Conservation (phyloP, 2,113 vertebrate species). For the Guaruba guarouba region DNA sequence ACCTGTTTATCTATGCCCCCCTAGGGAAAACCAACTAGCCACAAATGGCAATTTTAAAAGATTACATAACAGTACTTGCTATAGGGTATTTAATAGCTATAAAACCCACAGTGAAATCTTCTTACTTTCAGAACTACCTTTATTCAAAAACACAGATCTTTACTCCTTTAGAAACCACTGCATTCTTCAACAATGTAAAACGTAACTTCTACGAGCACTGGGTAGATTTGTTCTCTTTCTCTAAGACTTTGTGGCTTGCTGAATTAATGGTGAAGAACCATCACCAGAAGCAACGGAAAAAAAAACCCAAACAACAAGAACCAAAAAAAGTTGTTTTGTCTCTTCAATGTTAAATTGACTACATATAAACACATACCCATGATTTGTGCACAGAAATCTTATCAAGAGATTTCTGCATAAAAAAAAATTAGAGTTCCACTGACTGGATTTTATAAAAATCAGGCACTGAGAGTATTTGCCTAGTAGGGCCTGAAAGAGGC, state of each 20-base stretch:
- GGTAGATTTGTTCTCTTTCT: not conserved
- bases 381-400: not conserved
- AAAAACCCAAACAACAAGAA: not conserved
- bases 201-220: not conserved
- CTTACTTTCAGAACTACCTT: not conserved
- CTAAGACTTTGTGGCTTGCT: not conserved
- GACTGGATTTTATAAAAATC: not conserved
- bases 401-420: not conserved
- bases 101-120: not conserved
- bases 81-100: not conserved
- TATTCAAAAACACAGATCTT: not conserved
- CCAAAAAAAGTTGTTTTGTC: not conserved
- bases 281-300: not conserved
- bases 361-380: not conserved
- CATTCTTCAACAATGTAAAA: not conserved
- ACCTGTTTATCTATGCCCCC: not conserved
- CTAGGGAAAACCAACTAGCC: not conserved
- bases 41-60: conserved; percentile 31
- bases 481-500: not conserved
- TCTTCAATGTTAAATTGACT: not conserved
- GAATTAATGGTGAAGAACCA: not conserved
- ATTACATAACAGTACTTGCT: not conserved
- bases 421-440: not conserved
- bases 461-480: not conserved
- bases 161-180: not conserved